These are phyloP conservation scores for Coregonus suidteri DNA, from an alignment of 2,797 vertebrate species.

Conservation along the genomic window DNA sequence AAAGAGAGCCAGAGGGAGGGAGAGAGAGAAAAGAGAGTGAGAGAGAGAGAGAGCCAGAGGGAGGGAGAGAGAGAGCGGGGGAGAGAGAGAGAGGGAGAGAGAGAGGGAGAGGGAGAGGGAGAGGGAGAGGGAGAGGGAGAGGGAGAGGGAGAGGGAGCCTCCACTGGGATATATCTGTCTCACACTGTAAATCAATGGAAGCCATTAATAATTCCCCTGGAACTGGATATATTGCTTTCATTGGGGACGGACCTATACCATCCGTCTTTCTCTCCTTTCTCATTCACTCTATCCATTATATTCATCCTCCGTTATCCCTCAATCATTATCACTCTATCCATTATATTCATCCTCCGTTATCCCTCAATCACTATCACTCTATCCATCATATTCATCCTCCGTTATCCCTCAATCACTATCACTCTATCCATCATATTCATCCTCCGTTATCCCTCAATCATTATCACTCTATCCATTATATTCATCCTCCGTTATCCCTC, in stretches of 20 bases:
- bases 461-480: too few species aligned
- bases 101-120: conserved; percentile 28
- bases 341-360: too few species aligned
- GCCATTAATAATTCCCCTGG: conserved; percentile 52
- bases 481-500: too few species aligned
- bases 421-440: too few species aligned
- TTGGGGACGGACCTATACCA: conserved; percentile 45
- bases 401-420: too few species aligned
- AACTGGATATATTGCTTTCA: conserved; percentile 37
- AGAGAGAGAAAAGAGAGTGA: background rate
- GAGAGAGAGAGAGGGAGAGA: conserved; percentile 16
- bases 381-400: too few species aligned
- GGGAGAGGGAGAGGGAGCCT: conserved; percentile 2
- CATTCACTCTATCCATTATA: conserved; percentile 58
- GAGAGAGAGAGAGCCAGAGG: conserved; percentile 35
- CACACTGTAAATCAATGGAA: conserved; percentile 54
- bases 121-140: conserved; percentile 2
- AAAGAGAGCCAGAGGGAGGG: background rate
- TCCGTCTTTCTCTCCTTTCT: conserved; percentile 53
- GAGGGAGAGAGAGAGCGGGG: conserved; percentile 24
- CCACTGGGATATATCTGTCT: conserved; percentile 47
- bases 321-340: conserved; percentile 26
- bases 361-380: too few species aligned
- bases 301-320: conserved; percentile 51
- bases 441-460: too few species aligned